Percentiles rank a stretch among this genome's conserved stretches.
Evolutionary conservation across 1,140 invertebrate genomes (phyloP).

Genomic region (Drosophila navojoa): DNA sequence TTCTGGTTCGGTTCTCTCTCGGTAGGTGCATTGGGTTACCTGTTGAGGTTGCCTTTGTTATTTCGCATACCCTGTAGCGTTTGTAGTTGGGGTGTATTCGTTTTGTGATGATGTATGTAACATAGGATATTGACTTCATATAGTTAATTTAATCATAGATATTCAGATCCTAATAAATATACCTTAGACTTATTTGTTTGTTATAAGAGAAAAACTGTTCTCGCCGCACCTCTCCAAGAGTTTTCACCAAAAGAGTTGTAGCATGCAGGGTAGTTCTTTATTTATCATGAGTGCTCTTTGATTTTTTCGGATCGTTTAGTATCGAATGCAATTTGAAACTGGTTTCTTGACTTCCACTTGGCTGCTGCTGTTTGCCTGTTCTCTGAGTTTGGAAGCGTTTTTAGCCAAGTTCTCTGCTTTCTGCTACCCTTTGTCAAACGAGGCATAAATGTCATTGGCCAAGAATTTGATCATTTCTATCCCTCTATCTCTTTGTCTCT

Average conservation of each 20-base stretch:
- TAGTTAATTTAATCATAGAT: too few relatives aligned
- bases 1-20: slow-evolving; percentile 63
- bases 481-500: too few relatives aligned
- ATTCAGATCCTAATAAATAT: background rate
- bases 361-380: slow-evolving; percentile 18
- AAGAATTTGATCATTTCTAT: too few relatives aligned
- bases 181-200: background rate
- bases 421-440: background rate
- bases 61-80: background rate
- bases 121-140: too few relatives aligned
- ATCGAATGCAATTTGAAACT: slow-evolving; percentile 63
- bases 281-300: slow-evolving; percentile 22
- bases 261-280: background rate
- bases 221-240: too few relatives aligned
- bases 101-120: background rate
- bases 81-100: background rate
- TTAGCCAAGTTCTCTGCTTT: slow-evolving; percentile 16
- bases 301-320: slow-evolving; percentile 7
- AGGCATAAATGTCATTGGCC: background rate
- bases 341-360: slow-evolving; percentile 52
- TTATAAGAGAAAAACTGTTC: background rate
- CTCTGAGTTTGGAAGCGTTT: slow-evolving; percentile 15
- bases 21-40: slow-evolving; percentile 78
- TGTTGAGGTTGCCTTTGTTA: slow-evolving; percentile 49
- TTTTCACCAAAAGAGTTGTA: too few relatives aligned